phyloP scores from a whole-genome alignment of 2,797 vertebrate genomes.

The Sylvilagus floridanus region DNA sequence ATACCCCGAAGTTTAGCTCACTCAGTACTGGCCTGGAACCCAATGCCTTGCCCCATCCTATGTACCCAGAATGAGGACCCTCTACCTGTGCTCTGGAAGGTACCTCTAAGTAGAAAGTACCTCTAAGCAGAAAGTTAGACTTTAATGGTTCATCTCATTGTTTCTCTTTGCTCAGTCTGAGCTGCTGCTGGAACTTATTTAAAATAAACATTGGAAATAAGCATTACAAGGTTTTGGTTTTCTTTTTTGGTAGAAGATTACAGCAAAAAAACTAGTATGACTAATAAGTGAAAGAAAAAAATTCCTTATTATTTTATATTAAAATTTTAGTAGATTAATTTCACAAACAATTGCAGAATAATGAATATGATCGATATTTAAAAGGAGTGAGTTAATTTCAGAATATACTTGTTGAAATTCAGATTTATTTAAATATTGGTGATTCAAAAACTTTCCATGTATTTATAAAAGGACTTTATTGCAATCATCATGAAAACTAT shows the following conservation, averaged over 20 bases:
- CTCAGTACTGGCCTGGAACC: neutral
- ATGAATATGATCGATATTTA: neutral
- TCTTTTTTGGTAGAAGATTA: too few relatives aligned
- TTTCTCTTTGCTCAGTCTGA: neutral
- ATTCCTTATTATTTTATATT: neutral
- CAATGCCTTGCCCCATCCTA: neutral
- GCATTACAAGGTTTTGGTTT: neutral
- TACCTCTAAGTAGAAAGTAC: neutral
- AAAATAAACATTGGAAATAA: neutral
- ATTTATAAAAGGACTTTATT: neutral
- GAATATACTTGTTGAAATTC: neutral
- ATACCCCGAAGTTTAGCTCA: neutral
- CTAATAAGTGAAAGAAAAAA: neutral
- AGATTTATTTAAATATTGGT: neutral
- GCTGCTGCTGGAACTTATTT: neutral
- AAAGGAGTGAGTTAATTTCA: neutral
- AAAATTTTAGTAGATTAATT: neutral
- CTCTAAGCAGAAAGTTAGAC: neutral
- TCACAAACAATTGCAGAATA: neutral
- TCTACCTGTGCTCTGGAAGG: too few relatives aligned
- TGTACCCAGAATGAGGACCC: neutral
- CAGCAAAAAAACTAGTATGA: too few relatives aligned
- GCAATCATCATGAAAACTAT: slow-evolving; percentile 6
- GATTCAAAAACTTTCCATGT: neutral
- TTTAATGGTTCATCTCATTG: neutral